phyloP scores from a whole-genome alignment of 2,113 vertebrate species.

The Xiphias gladius region DNA sequence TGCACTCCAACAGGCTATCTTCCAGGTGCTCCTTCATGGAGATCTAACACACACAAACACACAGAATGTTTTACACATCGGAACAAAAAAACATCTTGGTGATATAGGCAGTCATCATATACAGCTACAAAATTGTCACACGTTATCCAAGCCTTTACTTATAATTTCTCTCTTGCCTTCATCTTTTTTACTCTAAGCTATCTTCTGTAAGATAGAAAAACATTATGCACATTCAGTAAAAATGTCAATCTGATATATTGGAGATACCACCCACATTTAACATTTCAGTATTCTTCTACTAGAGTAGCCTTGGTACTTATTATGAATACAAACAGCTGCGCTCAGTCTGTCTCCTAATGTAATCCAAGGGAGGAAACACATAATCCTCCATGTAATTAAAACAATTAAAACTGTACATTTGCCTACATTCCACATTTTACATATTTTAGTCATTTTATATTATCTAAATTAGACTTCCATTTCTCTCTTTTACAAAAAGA shows the following conservation, averaged over 20 bases:
- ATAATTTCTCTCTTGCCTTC: neutral
- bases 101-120: neutral
- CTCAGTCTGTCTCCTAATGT: neutral
- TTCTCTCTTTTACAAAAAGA: neutral
- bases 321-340: neutral
- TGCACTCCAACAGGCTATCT: constrained; percentile 87
- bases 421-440: neutral
- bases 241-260: constrained; percentile 42
- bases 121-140: neutral
- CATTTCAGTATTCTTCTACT: constrained; percentile 20
- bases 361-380: neutral
- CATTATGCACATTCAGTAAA: constrained; percentile 6
- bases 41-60: constrained; percentile 77
- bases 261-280: constrained; percentile 6
- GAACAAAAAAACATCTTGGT: neutral
- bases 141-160: neutral
- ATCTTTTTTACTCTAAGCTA: constrained; percentile 3
- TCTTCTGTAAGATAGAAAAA: constrained; percentile 3
- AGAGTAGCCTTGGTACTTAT: neutral
- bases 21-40: constrained; percentile 87
- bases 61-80: neutral
- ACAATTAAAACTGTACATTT: constrained; percentile 10
- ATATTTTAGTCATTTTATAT: neutral
- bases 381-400: neutral
- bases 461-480: neutral